phyloP scores from a whole-genome alignment of 2,113 vertebrate genomes.

The Sylvietta virens region DNA sequence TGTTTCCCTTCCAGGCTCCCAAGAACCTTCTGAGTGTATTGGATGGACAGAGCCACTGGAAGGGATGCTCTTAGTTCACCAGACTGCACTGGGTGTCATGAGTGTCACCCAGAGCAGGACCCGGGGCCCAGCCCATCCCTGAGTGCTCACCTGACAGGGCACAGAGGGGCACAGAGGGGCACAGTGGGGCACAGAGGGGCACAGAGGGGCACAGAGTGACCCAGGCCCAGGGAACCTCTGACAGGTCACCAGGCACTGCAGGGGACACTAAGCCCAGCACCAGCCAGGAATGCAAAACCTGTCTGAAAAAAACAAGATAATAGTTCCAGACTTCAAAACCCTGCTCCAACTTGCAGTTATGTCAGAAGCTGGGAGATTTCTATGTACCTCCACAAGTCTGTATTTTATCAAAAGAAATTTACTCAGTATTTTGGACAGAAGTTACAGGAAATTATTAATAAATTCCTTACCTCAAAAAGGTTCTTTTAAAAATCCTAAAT shows the following conservation, averaged over 20 bases:
- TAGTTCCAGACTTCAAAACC: not conserved
- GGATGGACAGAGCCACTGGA: not conserved
- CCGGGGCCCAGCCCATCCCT: not conserved
- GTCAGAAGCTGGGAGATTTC: not conserved
- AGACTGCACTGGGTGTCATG: accelerated
- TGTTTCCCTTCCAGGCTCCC: not conserved
- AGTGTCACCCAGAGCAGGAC: accelerated
- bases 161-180: not conserved
- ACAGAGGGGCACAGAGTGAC: not conserved
- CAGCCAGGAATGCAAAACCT: not conserved
- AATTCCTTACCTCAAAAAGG: slow-evolving; percentile 44
- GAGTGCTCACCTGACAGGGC: not conserved
- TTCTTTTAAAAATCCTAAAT: slow-evolving; percentile 26
- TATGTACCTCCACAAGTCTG: not conserved
- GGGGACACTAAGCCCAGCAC: not conserved
- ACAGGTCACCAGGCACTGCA: not conserved
- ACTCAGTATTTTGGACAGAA: slow-evolving; percentile 37
- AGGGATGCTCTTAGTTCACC: not conserved
- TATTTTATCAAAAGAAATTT: slow-evolving; percentile 42
- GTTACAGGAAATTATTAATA: slow-evolving; percentile 46
- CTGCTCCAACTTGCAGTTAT: not conserved
- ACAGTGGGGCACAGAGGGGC: not conserved
- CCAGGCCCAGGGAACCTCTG: not conserved
- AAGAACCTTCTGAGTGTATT: not conserved
- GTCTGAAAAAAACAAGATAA: not conserved